phyloP scores from a whole-genome alignment of 2,888 invertebrate genomes.

The Ligdia adustata region DNA sequence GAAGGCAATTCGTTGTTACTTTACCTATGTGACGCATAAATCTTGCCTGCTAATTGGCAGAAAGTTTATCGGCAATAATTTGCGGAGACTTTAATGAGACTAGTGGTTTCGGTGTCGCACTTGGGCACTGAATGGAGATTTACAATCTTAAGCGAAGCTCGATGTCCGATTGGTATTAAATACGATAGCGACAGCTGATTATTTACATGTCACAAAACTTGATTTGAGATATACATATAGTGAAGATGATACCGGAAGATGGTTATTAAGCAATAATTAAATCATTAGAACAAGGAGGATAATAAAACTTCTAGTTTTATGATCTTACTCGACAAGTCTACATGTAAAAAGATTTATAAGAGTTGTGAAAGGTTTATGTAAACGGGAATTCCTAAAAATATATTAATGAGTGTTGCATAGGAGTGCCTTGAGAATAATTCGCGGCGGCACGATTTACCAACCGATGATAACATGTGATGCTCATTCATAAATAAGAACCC shows the following conservation, averaged over 20 bases:
- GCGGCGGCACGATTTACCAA: too few relatives aligned
- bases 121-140: conserved; percentile 20
- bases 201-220: background rate
- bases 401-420: too few relatives aligned
- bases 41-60: conserved; percentile 14
- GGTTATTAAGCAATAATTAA: background rate
- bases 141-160: conserved; percentile 1
- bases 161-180: conserved; percentile 3
- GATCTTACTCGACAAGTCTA: too few relatives aligned
- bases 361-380: too few relatives aligned
- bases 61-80: conserved; percentile 25
- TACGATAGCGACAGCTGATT: background rate
- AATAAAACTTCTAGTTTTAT: background rate
- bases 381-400: too few relatives aligned
- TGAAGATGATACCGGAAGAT: background rate
- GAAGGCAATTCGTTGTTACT: conserved; percentile 8
- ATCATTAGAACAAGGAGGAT: background rate
- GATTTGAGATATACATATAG: background rate
- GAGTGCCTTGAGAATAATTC: too few relatives aligned
- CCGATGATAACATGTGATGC: too few relatives aligned
- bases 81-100: conserved; percentile 27
- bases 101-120: conserved; percentile 24
- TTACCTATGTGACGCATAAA: conserved; percentile 13
- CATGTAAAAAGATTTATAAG: too few relatives aligned
- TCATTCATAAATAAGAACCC: too few relatives aligned